Evolutionary conservation across 2,113 vertebrate species (phyloP).

Genomic region (Chroicocephalus ridibundus): DNA sequence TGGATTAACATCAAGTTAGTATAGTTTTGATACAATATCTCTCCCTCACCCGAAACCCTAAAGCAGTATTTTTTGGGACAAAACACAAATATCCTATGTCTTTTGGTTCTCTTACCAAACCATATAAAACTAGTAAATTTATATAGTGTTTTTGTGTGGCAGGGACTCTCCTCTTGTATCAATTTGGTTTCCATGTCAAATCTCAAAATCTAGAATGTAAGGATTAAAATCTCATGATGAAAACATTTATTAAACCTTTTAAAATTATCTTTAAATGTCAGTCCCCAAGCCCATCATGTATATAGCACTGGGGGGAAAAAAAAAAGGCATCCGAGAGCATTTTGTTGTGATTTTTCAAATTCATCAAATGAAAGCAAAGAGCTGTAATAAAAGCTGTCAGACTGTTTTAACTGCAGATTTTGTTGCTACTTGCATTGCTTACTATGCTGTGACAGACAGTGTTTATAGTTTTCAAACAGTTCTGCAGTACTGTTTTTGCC

Average conservation of each 20-base stretch:
- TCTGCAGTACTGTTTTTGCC: constrained; percentile 1
- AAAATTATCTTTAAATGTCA: neutral
- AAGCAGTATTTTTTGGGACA: neutral
- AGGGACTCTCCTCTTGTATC: neutral
- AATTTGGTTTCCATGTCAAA: neutral
- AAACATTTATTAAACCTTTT: neutral
- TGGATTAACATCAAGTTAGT: neutral
- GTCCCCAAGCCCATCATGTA: neutral
- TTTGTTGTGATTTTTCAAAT: constrained; percentile 27
- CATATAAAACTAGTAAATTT: neutral
- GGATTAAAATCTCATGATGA: neutral
- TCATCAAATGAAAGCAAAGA: constrained; percentile 7
- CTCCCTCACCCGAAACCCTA: neutral
- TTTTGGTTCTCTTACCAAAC: neutral
- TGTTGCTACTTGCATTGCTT: constrained; percentile 43
- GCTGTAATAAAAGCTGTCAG: constrained; percentile 51
- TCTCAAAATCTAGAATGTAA: neutral
- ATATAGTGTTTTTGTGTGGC: neutral
- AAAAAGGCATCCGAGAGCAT: neutral
- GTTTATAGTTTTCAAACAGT: constrained; percentile 53
- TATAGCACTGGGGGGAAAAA: neutral
- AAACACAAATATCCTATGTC: neutral
- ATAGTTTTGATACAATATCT: neutral
- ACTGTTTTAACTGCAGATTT: constrained; percentile 42
- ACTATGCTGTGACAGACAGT: constrained; percentile 34